These are phyloP conservation scores for Perca fluviatilis DNA, from an alignment of 2,113 vertebrate species.

Conservation along the genomic window DNA sequence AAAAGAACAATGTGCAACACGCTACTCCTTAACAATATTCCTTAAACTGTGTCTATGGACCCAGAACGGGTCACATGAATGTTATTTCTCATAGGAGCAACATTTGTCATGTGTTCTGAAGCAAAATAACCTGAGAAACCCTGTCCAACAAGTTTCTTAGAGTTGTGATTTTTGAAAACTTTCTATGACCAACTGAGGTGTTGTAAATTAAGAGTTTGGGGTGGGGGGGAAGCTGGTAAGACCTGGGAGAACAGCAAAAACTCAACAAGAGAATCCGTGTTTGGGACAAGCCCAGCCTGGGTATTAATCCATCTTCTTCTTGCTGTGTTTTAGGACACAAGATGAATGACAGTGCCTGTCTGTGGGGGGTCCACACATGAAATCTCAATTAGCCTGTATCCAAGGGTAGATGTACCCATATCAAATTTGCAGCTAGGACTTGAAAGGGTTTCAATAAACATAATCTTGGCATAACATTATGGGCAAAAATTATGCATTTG, in stretches of 20 bases:
- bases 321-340: slow-evolving; percentile 6
- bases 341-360: neutral
- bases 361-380: slow-evolving; percentile 2
- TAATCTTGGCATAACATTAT: neutral
- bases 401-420: neutral
- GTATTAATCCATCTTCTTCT: neutral
- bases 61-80: slow-evolving; percentile 37
- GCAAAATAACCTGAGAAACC: slow-evolving; percentile 12
- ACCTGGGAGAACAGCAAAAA: neutral
- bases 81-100: slow-evolving; percentile 23
- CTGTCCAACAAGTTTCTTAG: slow-evolving; percentile 23
- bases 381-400: neutral
- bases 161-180: slow-evolving; percentile 17
- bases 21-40: slow-evolving; percentile 14
- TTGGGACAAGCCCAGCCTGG: neutral
- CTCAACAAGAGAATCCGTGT: neutral
- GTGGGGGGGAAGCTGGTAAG: too few relatives aligned
- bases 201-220: neutral
- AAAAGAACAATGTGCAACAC: slow-evolving; percentile 4
- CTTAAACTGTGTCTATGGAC: slow-evolving; percentile 24
- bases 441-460: neutral
- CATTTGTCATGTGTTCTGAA: slow-evolving; percentile 29
- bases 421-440: neutral
- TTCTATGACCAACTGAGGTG: slow-evolving; percentile 24
- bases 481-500: neutral